These are phyloP conservation scores for Coracias cyanogaster DNA, from an alignment of 2,797 vertebrate genomes.

Conservation along the genomic window DNA sequence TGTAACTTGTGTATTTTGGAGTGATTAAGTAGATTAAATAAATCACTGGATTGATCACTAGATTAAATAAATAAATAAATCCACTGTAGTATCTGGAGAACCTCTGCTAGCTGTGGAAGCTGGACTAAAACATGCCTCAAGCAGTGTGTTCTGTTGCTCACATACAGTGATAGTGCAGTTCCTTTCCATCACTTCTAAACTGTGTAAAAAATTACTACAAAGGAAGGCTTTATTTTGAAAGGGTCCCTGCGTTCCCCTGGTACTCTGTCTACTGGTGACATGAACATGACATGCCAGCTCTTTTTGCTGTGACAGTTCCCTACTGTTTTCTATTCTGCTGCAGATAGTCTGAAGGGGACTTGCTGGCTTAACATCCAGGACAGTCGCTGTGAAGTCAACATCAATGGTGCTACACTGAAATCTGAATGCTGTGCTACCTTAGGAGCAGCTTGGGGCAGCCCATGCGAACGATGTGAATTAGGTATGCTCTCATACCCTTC, in stretches of 20 bases:
- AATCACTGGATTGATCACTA: background rate
- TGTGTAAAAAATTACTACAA: background rate
- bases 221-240: background rate
- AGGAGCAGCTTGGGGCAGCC: slow-evolving; percentile 85
- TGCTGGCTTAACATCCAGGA: slow-evolving; percentile 85
- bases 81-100: background rate
- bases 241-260: background rate
- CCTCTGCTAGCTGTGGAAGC: background rate
- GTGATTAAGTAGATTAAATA: background rate
- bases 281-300: background rate
- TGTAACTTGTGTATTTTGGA: background rate
- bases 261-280: background rate
- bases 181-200: background rate
- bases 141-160: background rate
- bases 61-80: background rate
- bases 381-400: slow-evolving; percentile 83
- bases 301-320: background rate
- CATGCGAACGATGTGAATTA: slow-evolving; percentile 81
- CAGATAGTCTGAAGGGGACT: slow-evolving; percentile 84
- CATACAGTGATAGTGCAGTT: background rate
- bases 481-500: slow-evolving; percentile 65
- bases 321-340: slow-evolving; percentile 1
- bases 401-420: slow-evolving; percentile 83
- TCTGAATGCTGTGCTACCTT: slow-evolving; percentile 85
- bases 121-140: background rate